Conservation (phyloP, 2,888 invertebrate genomes). For the Erannis defoliaria region DNA sequence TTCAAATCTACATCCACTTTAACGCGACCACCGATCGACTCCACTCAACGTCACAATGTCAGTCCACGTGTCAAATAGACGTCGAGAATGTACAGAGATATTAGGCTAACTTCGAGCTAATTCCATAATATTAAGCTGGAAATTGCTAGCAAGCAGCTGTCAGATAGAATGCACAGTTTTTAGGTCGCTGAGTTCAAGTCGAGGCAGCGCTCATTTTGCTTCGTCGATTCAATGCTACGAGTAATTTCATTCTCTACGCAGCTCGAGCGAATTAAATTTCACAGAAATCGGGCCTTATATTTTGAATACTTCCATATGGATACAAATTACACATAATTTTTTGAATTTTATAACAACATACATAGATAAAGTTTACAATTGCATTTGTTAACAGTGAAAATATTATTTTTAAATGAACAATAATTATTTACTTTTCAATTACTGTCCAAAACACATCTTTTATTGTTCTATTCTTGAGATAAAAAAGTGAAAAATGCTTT, state of each 20-base stretch:
- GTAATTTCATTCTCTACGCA: conserved; percentile 16
- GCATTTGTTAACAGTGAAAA: too few relatives aligned
- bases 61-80: conserved; percentile 30
- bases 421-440: too few relatives aligned
- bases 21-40: conserved; percentile 7
- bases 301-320: background rate
- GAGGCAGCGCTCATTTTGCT: conserved; percentile 15
- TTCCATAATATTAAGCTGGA: conserved; percentile 32
- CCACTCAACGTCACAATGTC: conserved; percentile 15
- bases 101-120: conserved; percentile 34
- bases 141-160: conserved; percentile 24
- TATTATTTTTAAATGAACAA: too few relatives aligned
- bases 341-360: too few relatives aligned
- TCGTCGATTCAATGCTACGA: conserved; percentile 23
- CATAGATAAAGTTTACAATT: too few relatives aligned
- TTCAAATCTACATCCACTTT: background rate
- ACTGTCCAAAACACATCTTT: too few relatives aligned
- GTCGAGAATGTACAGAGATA: conserved; percentile 26
- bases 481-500: too few relatives aligned
- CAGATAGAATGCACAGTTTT: conserved; percentile 21
- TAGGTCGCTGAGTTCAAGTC: conserved; percentile 22
- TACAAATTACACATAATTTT: background rate
- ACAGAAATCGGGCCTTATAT: background rate
- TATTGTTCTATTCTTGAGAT: too few relatives aligned
- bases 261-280: conserved; percentile 8